Evolutionary conservation across 2,113 vertebrate genomes (phyloP), one percentile per base, ranked within the genome.

Genomic region (Seriola dumerili): DNA sequence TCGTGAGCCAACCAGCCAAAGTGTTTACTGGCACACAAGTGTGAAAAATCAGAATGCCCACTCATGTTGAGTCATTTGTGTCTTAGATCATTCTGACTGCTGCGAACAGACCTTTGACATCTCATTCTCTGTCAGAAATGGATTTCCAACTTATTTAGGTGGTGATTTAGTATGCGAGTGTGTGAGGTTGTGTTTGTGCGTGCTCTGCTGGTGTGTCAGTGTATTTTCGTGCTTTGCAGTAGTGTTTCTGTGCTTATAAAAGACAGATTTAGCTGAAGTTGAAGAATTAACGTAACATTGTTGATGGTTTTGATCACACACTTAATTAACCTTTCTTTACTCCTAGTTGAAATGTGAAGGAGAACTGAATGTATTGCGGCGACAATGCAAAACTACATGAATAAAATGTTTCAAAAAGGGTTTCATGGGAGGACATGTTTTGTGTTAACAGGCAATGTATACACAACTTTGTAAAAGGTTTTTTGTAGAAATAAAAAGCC

Each of bases 11-110:
- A 76, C 46, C 52, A 21, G 78, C 75, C 85, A 68, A 85, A 80
- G 72, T 78, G 75, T 87, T 92, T 85, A 58, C 88, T 84, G 81
- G 89, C 83, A 76, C 70, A 74, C 52, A 23, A 61, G 80, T 91
- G 88, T 80, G 82, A 87, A 85, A 81, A 90, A 87, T 84, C 55
- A 55, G 74, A 92, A 87, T 82, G 81, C 86, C 86, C 78, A 81
- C 85, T 91, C 76, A 14, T 48, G 89, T 84, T 87, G 89, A 88
- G 76, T 91, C 90, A 90, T 82, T 85, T 87, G 57, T 62, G 80
- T 82, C 77, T 90, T 86, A 65, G 80, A 85, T 93, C 75, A 88
- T 82, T 65, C 67, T 44, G 85, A 82, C 48, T 76, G 84, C 85
- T 71, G 59, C 59, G 44, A 64, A 4, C 70, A 38, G 72, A 76